Base-by-base conservation (phyloP, 2,113 vertebrate species). In the Callospermophilus lateralis region DNA sequence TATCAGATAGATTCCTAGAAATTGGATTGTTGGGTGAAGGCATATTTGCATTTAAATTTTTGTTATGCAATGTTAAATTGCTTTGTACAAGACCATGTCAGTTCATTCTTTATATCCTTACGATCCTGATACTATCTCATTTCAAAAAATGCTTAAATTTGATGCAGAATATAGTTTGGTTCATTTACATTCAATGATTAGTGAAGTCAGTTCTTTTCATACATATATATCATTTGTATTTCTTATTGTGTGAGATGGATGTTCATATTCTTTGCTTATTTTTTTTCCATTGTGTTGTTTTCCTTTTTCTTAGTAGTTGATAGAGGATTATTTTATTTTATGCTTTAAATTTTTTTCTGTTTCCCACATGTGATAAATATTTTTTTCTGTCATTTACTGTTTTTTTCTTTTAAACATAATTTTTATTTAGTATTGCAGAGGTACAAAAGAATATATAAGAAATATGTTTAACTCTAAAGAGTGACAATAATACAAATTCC, bases 41-140 rank as follows among this genome's bases (percentile, higher is more conserved):
- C 86, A n/a, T 86, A 94, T 87, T 95, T 91, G 78, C 53, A 90
- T 77, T 92, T 68, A 39, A 74, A 68, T 84, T 90, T 94, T 81
- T 93, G 78, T n/a, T 91, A 61, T 55, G 37, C 81, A 53, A 51
- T 63, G 53, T 85, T 78, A 81, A 90, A 74, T 90, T 78, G n/a
- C 17, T 58, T 53, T 61, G 16, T 39, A 55, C 0, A 74, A 85
- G 68, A 73, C n/a, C 90, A 93, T 74, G 74, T 86, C 48, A 91
- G 13, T 92, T 94, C 39, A 79, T 91, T 93, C 58, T 90, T 94
- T 19, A 85, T 58, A 55, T 1, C 6, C 53, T 85, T 83, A 89
- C 39, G 83, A 83, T 84, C 42, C 67, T 68, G 77, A 68, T 83
- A 70, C 73, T 48, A 95, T 70, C 9, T 32, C 17, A 65, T 53